phyloP scores from a whole-genome alignment of 1,140 invertebrate genomes.

The Chelonus insularis region DNA sequence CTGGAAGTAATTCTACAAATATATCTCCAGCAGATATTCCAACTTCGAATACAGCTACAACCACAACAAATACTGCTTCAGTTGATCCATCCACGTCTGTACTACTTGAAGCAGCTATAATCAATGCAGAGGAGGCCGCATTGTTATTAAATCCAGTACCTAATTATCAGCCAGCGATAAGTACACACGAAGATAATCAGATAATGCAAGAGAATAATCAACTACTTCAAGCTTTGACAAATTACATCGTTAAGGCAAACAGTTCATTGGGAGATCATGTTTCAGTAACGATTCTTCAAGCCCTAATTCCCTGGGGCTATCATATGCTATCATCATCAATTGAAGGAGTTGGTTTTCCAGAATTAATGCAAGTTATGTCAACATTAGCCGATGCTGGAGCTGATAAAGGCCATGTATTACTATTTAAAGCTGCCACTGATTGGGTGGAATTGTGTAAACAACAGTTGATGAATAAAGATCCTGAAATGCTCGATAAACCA shows the following conservation, averaged over 20 bases:
- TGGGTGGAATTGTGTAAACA: slow-evolving; percentile 75
- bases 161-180: slow-evolving; percentile 38
- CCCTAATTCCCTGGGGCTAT: slow-evolving; percentile 75
- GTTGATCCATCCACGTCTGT: no score
- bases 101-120: no score
- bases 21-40: slow-evolving; percentile 47
- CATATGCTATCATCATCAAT: slow-evolving; percentile 67
- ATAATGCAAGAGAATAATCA: slow-evolving; percentile 71
- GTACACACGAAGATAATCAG: slow-evolving; percentile 52
- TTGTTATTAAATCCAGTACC: slow-evolving; percentile 40
- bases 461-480: slow-evolving; percentile 51
- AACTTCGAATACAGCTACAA: slow-evolving; percentile 42
- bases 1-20: slow-evolving; percentile 52
- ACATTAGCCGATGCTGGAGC: slow-evolving; percentile 81
- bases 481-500: slow-evolving; percentile 46
- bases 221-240: slow-evolving; percentile 72
- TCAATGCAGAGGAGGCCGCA: no score
- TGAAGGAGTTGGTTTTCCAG: slow-evolving; percentile 76
- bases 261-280: slow-evolving; percentile 69
- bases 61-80: slow-evolving; percentile 26
- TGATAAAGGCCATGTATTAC: slow-evolving; percentile 72
- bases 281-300: slow-evolving; percentile 72
- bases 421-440: slow-evolving; percentile 78
- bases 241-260: slow-evolving; percentile 76
- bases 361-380: slow-evolving; percentile 78